Evolutionary conservation across 2,113 vertebrate genomes (phyloP), one percentile per base, ranked within the genome.

Genomic region (Zingel zingel): DNA sequence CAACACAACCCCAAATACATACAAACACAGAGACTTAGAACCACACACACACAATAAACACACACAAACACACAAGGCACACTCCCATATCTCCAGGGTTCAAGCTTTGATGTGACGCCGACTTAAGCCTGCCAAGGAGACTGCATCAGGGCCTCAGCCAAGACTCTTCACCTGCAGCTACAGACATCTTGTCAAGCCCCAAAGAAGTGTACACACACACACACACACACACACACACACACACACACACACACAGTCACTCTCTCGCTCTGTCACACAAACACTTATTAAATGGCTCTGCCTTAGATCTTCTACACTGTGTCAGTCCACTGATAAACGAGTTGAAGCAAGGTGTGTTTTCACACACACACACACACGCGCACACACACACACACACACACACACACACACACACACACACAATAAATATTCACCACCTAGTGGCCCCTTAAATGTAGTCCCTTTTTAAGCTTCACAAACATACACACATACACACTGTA

Each of bases 101-200:
- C 65, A 74, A 86, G 75, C 87, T 95, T 94, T 95, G 92, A 92
- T 92, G 90, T 72, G 82, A 81, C 76, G 72, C 86, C 79, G 90
- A 91, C 91, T 88, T 86, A 87, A 86, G 77, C 73, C 80, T 90
- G 72, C 47, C 83, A 92, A 94, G 89, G 88, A 95, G 93, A 84
- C 85, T 77, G 78, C 91, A 93, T 84, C 77, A 58, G 51, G 78
- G 77, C 87, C 94, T 94, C 81, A 91, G 81, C 86, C 89, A 88
- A 90, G 77, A 82, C 68, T 93, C 89, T 94, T 96, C 91, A 94
- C 94, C 94, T 94, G 94, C 84, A 93, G 92, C 90, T 89, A 92
- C 79, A 94, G 86, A 86, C 77, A 87, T 93, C 91, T 91, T 93
- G 83, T 94, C 90, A 92, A 86, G 56, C 63, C 81, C 63, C 45